phyloP scores from a whole-genome alignment of 2,113 vertebrate species.

The Amblyopsis rosae region DNA sequence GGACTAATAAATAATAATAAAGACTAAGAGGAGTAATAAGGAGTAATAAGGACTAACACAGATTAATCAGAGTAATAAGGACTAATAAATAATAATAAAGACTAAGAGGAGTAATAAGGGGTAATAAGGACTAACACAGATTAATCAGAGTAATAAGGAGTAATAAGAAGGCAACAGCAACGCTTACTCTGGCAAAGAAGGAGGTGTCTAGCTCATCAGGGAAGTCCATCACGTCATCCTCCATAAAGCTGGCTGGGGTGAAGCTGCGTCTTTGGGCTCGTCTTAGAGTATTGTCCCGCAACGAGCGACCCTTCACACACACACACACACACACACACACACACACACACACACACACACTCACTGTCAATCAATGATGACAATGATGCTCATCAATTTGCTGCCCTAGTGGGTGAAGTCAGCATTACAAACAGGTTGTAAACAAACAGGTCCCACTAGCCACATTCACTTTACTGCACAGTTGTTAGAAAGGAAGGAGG shows the following conservation, averaged over 20 bases:
- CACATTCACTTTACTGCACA: too few relatives aligned
- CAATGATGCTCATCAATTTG: neutral
- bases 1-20: too few relatives aligned
- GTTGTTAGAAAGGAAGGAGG: too few relatives aligned
- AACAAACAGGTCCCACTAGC: too few relatives aligned
- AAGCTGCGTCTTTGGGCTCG: constrained; percentile 90
- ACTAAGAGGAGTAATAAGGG: too few relatives aligned
- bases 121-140: too few relatives aligned
- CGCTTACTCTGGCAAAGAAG: constrained; percentile 92
- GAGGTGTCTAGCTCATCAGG: constrained; percentile 95
- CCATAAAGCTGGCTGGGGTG: constrained; percentile 93
- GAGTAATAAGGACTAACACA: too few relatives aligned
- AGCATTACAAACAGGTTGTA: too few relatives aligned
- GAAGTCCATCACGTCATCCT: constrained; percentile 92
- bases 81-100: too few relatives aligned
- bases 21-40: too few relatives aligned
- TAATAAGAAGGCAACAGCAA: neutral
- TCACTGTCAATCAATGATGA: neutral
- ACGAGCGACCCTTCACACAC: constrained; percentile 83
- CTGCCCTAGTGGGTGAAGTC: too few relatives aligned
- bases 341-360: constrained; percentile 10
- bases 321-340: neutral
- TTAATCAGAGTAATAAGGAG: neutral
- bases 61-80: too few relatives aligned
- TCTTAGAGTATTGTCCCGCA: constrained; percentile 84